phyloP scores from a whole-genome alignment of 53 echinoderm and acorn worm species.

The Henricia sp. region DNA sequence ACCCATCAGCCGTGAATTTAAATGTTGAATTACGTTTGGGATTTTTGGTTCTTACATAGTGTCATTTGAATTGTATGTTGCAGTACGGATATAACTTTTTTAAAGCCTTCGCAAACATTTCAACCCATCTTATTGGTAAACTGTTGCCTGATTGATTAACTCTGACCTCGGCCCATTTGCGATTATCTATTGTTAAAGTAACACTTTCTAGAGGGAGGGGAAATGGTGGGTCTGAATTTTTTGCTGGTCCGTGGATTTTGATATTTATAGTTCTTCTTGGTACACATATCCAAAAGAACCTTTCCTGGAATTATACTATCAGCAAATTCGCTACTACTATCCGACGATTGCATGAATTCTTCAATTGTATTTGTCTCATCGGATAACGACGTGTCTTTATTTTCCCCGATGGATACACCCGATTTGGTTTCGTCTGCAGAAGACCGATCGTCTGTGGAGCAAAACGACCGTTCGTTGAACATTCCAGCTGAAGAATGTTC shows the following conservation, averaged over 20 bases:
- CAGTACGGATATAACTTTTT: background rate
- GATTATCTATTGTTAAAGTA: background rate
- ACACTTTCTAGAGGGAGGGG: slow-evolving; percentile 2
- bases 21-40: background rate
- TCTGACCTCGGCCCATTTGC: background rate
- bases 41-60: background rate
- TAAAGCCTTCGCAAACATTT: background rate
- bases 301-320: background rate
- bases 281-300: background rate
- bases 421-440: too few species aligned
- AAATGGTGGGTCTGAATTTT: background rate
- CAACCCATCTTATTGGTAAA: background rate
- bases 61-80: background rate
- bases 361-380: background rate
- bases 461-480: too few species aligned
- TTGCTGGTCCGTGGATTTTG: background rate
- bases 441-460: too few species aligned
- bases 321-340: background rate
- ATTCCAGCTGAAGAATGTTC: too few species aligned
- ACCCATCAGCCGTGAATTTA: background rate
- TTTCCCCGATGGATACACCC: too few species aligned
- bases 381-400: too few species aligned
- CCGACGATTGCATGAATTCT: background rate
- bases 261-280: background rate
- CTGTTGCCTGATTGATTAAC: background rate